Base-by-base conservation (phyloP, 1,140 invertebrate species). In the Augochlora pura region DNA sequence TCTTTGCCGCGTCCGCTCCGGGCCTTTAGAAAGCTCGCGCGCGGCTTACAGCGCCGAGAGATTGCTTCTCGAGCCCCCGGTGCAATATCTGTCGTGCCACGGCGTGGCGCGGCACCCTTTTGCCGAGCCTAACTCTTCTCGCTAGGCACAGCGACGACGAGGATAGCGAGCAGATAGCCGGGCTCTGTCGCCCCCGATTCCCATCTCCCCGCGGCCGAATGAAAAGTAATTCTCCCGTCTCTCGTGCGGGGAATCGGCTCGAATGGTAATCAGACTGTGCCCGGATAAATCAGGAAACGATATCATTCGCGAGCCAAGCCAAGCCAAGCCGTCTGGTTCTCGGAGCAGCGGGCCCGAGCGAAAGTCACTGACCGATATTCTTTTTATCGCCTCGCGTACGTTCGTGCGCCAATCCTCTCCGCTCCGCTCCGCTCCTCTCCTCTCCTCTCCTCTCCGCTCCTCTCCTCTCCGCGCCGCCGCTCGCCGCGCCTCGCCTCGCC, bases 361-460 rank as follows among this genome's bases (percentile, higher is more conserved):
- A 81, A 81, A 81, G 79, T 81, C 79, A 81, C 8, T 81, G 79
- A 81, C 73, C 79, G 79, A 81, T 81, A 81, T 81, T 64, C 59
- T 70, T 81, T 69, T 81, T 81, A 63, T 70, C 78, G 73, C 27
- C 32, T 16, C 42, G 23, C 67, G 54, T 46, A 32, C 18, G 54
- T 74, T 67, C 39, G 27, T 39, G 42, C 23, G n/a, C 27, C 8
- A 46, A 46, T 46, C 42, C 42, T 1, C 42, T 10, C 12, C 42
- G 42, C 42, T 46, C 42, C 9, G 12, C 42, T 9, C 10, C 32
- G 32, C 32, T 9, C 42, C 42, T 46, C 42, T 9, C 42, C 42
- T 9, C 42, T 6, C 16, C 18, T 52, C 49, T 0, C 18, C 42
- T 1, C 42, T 10, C 12, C 42, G 42, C 42, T 46, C 42, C n/a